Evolutionary conservation across 2,888 invertebrate genomes (phyloP).

Genomic region (Himalopsyche anomala): DNA sequence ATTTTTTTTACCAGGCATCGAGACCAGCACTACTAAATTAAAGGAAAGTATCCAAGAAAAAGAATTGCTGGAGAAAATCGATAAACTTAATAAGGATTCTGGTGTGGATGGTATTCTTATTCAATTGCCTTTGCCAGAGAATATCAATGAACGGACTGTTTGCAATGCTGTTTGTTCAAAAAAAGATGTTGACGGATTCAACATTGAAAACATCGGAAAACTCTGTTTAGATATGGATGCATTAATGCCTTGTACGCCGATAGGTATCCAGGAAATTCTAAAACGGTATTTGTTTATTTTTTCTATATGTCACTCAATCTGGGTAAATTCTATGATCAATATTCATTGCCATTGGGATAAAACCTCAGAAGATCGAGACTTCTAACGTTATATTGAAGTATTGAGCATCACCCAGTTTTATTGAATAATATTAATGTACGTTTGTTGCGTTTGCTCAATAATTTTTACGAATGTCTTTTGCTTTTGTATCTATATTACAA

Average conservation of each 20-base stretch:
- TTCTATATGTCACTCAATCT: no score
- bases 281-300: slow-evolving; percentile 73
- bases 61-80: slow-evolving; percentile 82
- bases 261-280: slow-evolving; percentile 84
- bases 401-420: no score
- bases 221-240: slow-evolving; percentile 84
- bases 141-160: slow-evolving; percentile 84
- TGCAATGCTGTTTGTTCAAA: slow-evolving; percentile 87
- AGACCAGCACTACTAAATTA: slow-evolving; percentile 82
- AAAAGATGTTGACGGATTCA: slow-evolving; percentile 96
- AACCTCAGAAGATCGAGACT: no score
- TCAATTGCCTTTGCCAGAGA: slow-evolving; percentile 88
- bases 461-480: no score
- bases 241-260: slow-evolving; percentile 88
- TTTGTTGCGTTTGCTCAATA: no score
- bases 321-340: no score
- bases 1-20: slow-evolving; percentile 74
- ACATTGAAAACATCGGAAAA: slow-evolving; percentile 88
- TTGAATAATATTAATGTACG: no score
- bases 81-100: slow-evolving; percentile 81
- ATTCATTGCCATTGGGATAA: no score
- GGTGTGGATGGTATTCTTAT: slow-evolving; percentile 89
- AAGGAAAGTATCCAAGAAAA: slow-evolving; percentile 79
- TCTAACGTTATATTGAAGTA: no score
- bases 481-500: no score